These are phyloP conservation scores for Apodemia zela DNA, from an alignment of 2,888 invertebrate genomes.

Conservation along the genomic window DNA sequence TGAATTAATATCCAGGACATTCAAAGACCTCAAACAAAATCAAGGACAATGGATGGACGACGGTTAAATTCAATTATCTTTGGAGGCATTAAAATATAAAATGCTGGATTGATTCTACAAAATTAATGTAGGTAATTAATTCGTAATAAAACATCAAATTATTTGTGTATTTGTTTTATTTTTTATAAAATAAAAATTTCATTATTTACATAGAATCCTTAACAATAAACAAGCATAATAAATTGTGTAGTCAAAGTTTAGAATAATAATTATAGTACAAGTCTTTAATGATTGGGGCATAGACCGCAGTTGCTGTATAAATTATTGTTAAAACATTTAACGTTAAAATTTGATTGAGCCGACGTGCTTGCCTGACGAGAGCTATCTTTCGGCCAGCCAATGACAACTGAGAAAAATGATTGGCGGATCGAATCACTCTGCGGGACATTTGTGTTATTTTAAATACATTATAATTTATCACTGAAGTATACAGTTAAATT, in stretches of 20 bases:
- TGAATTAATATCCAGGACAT: no score
- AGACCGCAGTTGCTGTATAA: constrained; percentile 5
- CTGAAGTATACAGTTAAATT: constrained; percentile 6
- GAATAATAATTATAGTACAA: constrained; percentile 39
- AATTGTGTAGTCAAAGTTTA: constrained; percentile 63
- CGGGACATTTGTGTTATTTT: neutral
- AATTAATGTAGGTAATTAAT: no score
- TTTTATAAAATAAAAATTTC: constrained; percentile 18
- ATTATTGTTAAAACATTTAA: constrained; percentile 8
- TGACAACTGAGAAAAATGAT: neutral
- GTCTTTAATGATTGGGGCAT: constrained; percentile 5
- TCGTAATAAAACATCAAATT: neutral
- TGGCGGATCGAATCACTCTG: constrained; percentile 4
- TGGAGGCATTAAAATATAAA: no score
- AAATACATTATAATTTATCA: constrained; percentile 1
- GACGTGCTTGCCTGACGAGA: neutral
- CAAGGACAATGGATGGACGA: no score
- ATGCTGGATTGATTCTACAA: no score
- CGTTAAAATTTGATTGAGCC: neutral
- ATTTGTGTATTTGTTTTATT: constrained; percentile 13
- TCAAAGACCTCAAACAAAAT: no score
- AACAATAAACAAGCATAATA: constrained; percentile 66
- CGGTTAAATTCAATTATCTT: no score
- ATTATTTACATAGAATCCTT: constrained; percentile 66
- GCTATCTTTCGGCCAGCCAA: constrained; percentile 1